Evolutionary conservation across 1,140 invertebrate species (phyloP).

Genomic region (Hylaeus anthracinus): DNA sequence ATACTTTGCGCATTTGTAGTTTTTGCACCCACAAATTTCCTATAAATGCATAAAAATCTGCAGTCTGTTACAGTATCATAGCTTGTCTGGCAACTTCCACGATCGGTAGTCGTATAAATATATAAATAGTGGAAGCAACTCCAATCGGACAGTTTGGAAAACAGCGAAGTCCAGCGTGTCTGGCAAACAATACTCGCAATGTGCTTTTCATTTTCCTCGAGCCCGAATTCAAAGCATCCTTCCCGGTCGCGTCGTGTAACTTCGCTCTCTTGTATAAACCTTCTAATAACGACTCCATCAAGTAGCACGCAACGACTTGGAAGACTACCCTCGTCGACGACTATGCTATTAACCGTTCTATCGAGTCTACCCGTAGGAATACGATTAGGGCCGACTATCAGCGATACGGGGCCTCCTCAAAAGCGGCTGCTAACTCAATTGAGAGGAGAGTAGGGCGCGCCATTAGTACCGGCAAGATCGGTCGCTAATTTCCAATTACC

Average conservation of each 20-base stretch:
- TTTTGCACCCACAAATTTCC: too few relatives aligned
- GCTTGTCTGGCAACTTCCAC: too few relatives aligned
- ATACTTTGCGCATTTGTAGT: too few relatives aligned
- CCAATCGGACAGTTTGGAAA: too few relatives aligned
- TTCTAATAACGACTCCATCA: slow-evolving; percentile 11
- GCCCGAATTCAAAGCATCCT: background rate
- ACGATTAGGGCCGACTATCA: slow-evolving; percentile 75
- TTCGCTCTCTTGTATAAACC: background rate
- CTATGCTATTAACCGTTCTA: slow-evolving; percentile 76
- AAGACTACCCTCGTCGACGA: slow-evolving; percentile 22
- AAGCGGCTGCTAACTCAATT: slow-evolving; percentile 77
- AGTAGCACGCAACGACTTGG: slow-evolving; percentile 10
- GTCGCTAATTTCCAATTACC: slow-evolving; percentile 79
- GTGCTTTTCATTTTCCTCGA: background rate
- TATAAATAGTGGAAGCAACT: too few relatives aligned
- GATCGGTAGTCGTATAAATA: too few relatives aligned
- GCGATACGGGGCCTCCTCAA: slow-evolving; percentile 78
- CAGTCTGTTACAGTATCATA: too few relatives aligned
- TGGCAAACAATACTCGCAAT: background rate
- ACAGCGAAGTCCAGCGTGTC: too few relatives aligned
- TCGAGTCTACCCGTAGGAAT: slow-evolving; percentile 74
- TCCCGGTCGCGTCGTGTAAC: background rate
- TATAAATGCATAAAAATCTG: too few relatives aligned
- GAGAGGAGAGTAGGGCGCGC: slow-evolving; percentile 72
- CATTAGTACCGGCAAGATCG: slow-evolving; percentile 77